Evolutionary conservation across 2,888 invertebrate species (phyloP).

Genomic region (Thera britannica): DNA sequence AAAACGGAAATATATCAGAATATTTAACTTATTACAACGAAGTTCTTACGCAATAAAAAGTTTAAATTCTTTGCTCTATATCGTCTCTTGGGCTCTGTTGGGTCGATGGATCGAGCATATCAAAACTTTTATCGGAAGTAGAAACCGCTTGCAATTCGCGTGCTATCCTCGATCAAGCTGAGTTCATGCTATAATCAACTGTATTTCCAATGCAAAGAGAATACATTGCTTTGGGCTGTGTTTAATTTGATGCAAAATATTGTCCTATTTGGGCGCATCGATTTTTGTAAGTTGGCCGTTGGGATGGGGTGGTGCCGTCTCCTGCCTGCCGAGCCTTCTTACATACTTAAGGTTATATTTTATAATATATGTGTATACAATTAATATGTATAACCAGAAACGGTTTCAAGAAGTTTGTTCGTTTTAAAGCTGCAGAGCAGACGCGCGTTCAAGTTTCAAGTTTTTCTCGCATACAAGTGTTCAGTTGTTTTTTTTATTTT

Average conservation of each 20-base stretch:
- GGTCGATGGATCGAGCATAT: slow-evolving; percentile 37
- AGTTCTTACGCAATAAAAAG: background rate
- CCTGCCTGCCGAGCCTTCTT: slow-evolving; percentile 8
- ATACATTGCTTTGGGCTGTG: slow-evolving; percentile 30
- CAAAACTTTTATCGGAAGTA: slow-evolving; percentile 43
- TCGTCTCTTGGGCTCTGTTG: slow-evolving; percentile 27
- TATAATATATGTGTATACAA: background rate
- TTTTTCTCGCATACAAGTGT: no score
- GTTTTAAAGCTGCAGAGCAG: no score
- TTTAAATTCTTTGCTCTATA: background rate
- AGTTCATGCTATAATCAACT: slow-evolving; percentile 27
- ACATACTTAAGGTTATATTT: background rate
- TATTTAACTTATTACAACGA: background rate
- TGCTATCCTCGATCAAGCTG: slow-evolving; percentile 45
- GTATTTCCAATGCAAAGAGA: slow-evolving; percentile 32
- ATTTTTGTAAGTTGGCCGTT: slow-evolving; percentile 61
- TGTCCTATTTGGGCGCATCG: slow-evolving; percentile 62
- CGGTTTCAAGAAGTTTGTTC: no score
- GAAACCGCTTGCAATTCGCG: slow-evolving; percentile 49
- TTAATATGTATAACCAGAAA: no score
- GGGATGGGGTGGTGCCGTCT: slow-evolving; percentile 35
- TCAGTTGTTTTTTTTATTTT: no score
- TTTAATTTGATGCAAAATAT: slow-evolving; percentile 49
- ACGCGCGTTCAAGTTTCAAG: no score
- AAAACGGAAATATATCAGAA: background rate